phyloP scores from a whole-genome alignment of 2,797 vertebrate species.

The Fundulus diaphanus region DNA sequence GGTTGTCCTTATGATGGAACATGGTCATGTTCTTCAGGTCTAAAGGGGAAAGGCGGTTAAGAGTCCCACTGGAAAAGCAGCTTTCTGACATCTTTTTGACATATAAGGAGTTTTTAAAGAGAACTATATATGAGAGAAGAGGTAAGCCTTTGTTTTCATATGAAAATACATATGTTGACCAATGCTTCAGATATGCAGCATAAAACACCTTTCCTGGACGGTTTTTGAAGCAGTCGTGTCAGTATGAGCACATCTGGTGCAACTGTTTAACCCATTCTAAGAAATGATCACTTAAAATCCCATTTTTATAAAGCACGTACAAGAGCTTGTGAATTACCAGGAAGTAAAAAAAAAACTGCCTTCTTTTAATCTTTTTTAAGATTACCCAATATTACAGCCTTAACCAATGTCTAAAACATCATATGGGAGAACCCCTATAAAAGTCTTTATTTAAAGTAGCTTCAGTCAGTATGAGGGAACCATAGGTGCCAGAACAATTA shows the following conservation, averaged over 20 bases:
- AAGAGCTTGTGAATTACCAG: conserved; percentile 27
- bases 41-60: conserved; percentile 33
- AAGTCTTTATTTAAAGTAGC: not conserved
- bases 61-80: conserved; percentile 9
- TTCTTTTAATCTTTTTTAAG: conserved; percentile 11
- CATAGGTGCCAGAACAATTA: not conserved
- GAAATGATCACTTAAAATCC: conserved; percentile 55
- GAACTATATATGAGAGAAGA: not conserved
- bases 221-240: conserved; percentile 47
- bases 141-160: not conserved
- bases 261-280: conserved; percentile 36
- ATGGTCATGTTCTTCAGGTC: conserved; percentile 17
- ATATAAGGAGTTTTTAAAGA: not conserved
- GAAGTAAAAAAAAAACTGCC: conserved; percentile 6
- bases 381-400: not conserved
- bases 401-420: not conserved
- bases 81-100: conserved; percentile 9
- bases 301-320: conserved; percentile 38
- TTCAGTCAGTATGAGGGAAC: not conserved
- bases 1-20: conserved; percentile 36
- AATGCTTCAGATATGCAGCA: not conserved
- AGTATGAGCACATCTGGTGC: conserved; percentile 42
- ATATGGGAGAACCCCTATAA: not conserved
- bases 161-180: not conserved
- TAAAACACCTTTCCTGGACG: conserved; percentile 22